Percentiles rank a stretch among this genome's conserved stretches.
phyloP scores from a whole-genome alignment of 30 jellyfish, hydroid and myxozoan genomes.

The Morbakka virulenta region DNA sequence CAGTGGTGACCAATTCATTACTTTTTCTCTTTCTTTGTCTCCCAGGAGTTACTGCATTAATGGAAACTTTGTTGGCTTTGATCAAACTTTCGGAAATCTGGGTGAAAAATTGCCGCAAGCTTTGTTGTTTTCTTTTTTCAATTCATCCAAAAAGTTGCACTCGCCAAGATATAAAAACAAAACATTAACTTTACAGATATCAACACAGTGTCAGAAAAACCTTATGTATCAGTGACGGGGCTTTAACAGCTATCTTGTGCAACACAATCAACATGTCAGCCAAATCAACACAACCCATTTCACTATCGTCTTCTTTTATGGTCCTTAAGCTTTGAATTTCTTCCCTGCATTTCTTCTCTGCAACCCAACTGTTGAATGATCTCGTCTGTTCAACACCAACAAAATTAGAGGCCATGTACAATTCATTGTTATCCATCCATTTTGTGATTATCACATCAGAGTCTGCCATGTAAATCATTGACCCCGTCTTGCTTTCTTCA shows the following conservation, averaged over 20 bases:
- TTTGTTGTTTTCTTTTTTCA: not conserved
- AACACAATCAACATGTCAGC: constrained; percentile 66
- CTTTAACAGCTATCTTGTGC: constrained; percentile 46
- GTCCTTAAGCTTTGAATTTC: constrained; percentile 20
- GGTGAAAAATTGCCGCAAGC: not conserved
- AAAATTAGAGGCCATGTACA: constrained; percentile 53
- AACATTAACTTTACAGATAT: constrained; percentile 50
- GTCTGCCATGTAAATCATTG: constrained; percentile 43
- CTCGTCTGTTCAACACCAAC: constrained; percentile 68
- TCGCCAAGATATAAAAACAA: constrained; percentile 55
- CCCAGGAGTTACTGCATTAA: constrained; percentile 6
- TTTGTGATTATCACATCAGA: constrained; percentile 57
- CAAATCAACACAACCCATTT: constrained; percentile 74
- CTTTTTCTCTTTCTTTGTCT: constrained; percentile 19
- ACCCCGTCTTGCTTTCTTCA: constrained; percentile 42
- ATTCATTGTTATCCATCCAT: constrained; percentile 61
- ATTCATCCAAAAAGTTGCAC: constrained; percentile 22
- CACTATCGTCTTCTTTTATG: constrained; percentile 28
- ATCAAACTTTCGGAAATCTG: constrained; percentile 10
- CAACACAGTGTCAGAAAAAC: constrained; percentile 58
- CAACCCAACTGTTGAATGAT: constrained; percentile 34
- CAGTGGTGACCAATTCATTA: not conserved
- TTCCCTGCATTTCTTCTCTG: not conserved
- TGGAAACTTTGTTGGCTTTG: constrained; percentile 6
- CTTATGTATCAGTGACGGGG: constrained; percentile 49